phyloP scores from a whole-genome alignment of 1,140 invertebrate genomes.

The Scaptomyza montana region DNA sequence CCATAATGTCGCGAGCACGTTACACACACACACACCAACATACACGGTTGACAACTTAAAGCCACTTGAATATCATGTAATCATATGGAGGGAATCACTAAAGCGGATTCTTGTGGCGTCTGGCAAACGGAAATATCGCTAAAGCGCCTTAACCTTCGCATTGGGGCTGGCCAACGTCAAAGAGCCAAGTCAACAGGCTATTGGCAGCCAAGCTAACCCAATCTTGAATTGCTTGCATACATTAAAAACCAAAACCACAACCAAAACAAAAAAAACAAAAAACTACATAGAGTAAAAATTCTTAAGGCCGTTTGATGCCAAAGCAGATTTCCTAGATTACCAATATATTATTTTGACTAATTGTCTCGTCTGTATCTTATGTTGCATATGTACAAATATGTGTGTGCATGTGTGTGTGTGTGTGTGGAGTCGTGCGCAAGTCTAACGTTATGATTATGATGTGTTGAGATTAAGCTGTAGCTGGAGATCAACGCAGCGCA shows the following conservation, averaged over 20 bases:
- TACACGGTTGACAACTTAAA: conserved; percentile 50
- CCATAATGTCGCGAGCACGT: conserved; percentile 4
- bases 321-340: conserved; percentile 76
- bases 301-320: conserved; percentile 73
- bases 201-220: conserved; percentile 14
- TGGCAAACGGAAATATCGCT: conserved; percentile 64
- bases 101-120: conserved; percentile 72
- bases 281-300: conserved; percentile 19
- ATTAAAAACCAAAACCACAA: conserved; percentile 1
- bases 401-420: conserved; percentile 8
- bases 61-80: conserved; percentile 54
- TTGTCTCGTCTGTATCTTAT: conserved; percentile 36
- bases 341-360: conserved; percentile 79
- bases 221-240: conserved; percentile 58
- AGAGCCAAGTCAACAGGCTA: conserved; percentile 12
- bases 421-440: conserved; percentile 46
- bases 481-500: conserved; percentile 51
- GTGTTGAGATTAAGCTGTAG: conserved; percentile 41
- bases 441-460: conserved; percentile 64
- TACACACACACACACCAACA: too few species aligned
- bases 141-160: conserved; percentile 58
- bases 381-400: conserved; percentile 9
- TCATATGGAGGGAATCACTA: conserved; percentile 63
- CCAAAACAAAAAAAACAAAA: too few species aligned
- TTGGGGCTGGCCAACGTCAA: conserved; percentile 3